Evolutionary conservation across 2,113 vertebrate species (phyloP).

Genomic region (Sitta europaea): DNA sequence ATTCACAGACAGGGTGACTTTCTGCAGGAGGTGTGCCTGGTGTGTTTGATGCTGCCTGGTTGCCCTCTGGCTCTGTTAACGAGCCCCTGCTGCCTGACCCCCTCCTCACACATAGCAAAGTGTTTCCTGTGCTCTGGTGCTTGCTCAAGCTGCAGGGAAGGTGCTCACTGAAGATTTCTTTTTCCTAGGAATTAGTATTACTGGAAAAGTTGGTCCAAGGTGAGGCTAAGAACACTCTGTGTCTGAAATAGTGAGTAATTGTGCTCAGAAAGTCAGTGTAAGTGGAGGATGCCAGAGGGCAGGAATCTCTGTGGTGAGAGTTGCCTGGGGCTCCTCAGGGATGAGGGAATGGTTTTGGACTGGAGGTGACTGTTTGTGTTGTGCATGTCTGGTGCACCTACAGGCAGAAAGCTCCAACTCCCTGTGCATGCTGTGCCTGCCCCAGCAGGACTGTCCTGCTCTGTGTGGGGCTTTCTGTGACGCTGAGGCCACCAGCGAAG

Average conservation of each 20-base stretch:
- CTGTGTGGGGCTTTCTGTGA: not conserved
- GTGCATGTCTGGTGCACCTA: not conserved
- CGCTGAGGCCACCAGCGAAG: rapidly evolving
- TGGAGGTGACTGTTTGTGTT: not conserved
- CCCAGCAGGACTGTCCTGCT: not conserved
- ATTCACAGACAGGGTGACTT: not conserved
- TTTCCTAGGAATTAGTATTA: not conserved
- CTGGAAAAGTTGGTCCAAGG: not conserved
- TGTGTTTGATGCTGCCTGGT: not conserved
- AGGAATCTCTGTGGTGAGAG: not conserved
- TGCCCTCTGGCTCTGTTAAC: not conserved
- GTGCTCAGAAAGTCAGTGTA: not conserved
- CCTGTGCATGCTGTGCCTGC: not conserved
- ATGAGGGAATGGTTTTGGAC: rapidly evolving
- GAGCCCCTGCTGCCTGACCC: not conserved
- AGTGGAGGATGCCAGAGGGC: not conserved
- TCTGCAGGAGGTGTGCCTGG: not conserved
- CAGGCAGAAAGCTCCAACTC: not conserved
- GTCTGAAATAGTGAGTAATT: not conserved
- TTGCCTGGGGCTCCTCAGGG: not conserved
- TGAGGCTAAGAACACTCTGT: not conserved
- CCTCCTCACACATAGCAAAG: not conserved
- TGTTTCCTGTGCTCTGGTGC: not conserved
- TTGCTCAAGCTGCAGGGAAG: not conserved
- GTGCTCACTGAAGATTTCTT: not conserved